phyloP scores from a whole-genome alignment of 2,113 vertebrate genomes.

The Sciurus niger region DNA sequence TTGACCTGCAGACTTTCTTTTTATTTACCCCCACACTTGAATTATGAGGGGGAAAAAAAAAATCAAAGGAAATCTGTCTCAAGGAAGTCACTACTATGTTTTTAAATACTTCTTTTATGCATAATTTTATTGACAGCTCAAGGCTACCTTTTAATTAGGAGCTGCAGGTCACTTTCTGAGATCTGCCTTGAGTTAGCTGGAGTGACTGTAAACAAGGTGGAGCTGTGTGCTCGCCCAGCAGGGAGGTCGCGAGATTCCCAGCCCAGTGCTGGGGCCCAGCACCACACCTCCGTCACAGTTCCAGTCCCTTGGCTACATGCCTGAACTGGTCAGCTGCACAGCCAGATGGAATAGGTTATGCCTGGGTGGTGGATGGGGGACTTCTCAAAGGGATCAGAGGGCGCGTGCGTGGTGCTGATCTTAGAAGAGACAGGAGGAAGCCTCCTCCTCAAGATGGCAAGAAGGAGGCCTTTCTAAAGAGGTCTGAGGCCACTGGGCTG shows the following conservation, averaged over 20 bases:
- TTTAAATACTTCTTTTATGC: conserved; percentile 63
- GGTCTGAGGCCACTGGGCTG: accelerated
- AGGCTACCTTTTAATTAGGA: conserved; percentile 72
- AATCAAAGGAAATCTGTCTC: neutral
- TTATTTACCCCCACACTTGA: neutral
- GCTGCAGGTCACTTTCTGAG: neutral
- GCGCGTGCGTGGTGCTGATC: neutral
- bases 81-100: conserved; percentile 37
- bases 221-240: neutral
- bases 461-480: neutral
- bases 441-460: neutral
- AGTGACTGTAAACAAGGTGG: neutral
- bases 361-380: neutral
- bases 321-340: neutral
- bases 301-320: neutral
- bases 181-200: neutral
- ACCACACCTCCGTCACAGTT: neutral
- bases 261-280: neutral
- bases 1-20: neutral
- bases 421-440: neutral
- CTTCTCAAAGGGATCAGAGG: neutral
- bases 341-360: neutral
- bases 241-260: neutral
- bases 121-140: conserved; percentile 67
- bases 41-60: neutral